Evolutionary conservation across 1,140 invertebrate species (phyloP), one percentile per base, ranked within the genome.

Genomic region (Caerostris darwini): DNA sequence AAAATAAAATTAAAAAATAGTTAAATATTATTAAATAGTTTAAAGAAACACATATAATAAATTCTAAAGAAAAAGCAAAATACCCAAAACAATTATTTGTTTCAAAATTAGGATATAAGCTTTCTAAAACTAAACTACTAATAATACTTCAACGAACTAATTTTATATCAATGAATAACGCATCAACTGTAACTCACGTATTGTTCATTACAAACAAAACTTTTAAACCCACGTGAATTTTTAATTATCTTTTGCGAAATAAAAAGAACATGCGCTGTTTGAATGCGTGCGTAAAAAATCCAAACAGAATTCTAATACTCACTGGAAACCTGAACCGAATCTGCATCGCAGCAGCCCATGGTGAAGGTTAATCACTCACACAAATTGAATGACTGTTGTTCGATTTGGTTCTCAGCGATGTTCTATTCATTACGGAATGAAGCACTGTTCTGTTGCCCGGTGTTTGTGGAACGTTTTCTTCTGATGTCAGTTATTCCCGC

Each of bases 301-400:
- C 58, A 57, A 58, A 57, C 58, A 53, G 12, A 77, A 50, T n/a
- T 34, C 71, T 77, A 58, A 7, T 77, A 91, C 90, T 92, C 57
- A 92, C 90, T 92, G 17, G 90, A 92, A n/a, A 92, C 81, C 56
- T 85, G 67, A 10, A 92, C 59, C 5, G 90, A 92, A 85, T 69
- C 61, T 12, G 19, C 77, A 14, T 61, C 77, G 81, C 77, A 92
- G 50, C 90, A 92, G 12, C 64, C 53, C 90, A 87, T 94, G 3
- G 17, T 90, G 53, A 17, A 53, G 3, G 54, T 77, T 19, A 58
- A 19, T 83, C 82, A 58, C 82, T 3, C 53, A 19, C 7, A 12
- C 34, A 53, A 77, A 77, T 77, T 50, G 34, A 53, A 10, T 5
- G 61, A 2, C 34, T 34, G 34, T 34, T 34, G 34, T 34, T 34